Evolutionary conservation across 2,888 invertebrate genomes (phyloP).

Genomic region (Empis stercorea): DNA sequence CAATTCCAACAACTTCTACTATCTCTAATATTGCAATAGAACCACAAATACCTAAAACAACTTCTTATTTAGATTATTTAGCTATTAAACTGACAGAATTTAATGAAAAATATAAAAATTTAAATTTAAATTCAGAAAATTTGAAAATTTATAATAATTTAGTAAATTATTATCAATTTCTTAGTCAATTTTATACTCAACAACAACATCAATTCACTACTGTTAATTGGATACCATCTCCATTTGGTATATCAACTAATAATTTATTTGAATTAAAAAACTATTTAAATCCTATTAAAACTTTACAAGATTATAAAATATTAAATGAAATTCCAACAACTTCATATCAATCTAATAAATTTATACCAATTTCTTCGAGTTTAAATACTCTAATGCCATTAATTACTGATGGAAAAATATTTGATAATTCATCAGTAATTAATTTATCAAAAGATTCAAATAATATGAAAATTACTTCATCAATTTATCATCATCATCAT

Average conservation of each 20-base stretch:
- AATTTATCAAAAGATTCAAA: background rate
- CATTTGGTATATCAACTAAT: slow-evolving; percentile 3
- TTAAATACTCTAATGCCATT: too few relatives aligned
- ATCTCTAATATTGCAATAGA: background rate
- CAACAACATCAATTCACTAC: background rate
- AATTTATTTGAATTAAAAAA: background rate
- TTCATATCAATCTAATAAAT: slow-evolving; percentile 12
- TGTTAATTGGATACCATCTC: slow-evolving; percentile 8
- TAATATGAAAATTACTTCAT: background rate
- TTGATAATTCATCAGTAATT: background rate
- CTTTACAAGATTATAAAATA: too few relatives aligned
- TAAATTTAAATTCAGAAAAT: background rate
- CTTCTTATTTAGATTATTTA: too few relatives aligned
- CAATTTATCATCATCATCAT: background rate
- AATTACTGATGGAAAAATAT: too few relatives aligned
- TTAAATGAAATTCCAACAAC: too few relatives aligned
- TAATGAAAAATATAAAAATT: background rate
- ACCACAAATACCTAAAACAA: too few relatives aligned
- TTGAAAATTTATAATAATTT: slow-evolving; percentile 4
- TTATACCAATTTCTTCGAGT: too few relatives aligned
- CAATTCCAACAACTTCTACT: slow-evolving; percentile 7
- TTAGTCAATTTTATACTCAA: slow-evolving; percentile 5
- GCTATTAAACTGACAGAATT: too few relatives aligned
- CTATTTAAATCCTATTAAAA: too few relatives aligned
- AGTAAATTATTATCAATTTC: slow-evolving; percentile 9